A percentile compares a stretch with the other conserved stretches of the same genome.
Conservation (phyloP, 2,797 vertebrate species). For the Phoeniculus purpureus region DNA sequence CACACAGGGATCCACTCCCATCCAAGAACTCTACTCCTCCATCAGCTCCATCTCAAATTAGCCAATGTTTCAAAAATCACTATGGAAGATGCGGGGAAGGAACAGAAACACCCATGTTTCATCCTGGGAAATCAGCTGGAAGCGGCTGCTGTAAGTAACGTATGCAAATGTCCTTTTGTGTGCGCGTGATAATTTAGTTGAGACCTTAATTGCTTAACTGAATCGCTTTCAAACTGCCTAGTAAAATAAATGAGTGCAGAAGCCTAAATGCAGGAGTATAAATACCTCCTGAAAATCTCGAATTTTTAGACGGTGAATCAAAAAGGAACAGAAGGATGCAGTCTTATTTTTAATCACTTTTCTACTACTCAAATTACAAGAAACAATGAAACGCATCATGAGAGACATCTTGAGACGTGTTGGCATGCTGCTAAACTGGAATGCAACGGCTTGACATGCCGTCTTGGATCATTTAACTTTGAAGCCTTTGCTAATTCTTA, state of each 20-base stretch:
- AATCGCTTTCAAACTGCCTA: slow-evolving; percentile 28
- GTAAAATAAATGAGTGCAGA: slow-evolving; percentile 36
- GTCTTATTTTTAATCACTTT: slow-evolving; percentile 41
- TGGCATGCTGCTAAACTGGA: slow-evolving; percentile 40
- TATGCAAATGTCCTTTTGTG: slow-evolving; percentile 13
- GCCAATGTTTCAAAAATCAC: not conserved
- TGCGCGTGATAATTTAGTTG: slow-evolving; percentile 22
- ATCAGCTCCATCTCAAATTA: not conserved
- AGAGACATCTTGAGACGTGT: slow-evolving; percentile 42
- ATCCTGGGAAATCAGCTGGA: not conserved
- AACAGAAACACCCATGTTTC: not conserved
- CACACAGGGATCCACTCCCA: not conserved
- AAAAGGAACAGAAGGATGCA: slow-evolving; percentile 20
- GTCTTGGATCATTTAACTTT: slow-evolving; percentile 17
- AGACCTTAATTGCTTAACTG: slow-evolving; percentile 45
- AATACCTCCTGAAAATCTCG: slow-evolving; percentile 49
- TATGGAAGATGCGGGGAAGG: not conserved
- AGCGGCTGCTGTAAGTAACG: slow-evolving; percentile 12
- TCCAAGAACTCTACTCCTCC: not conserved
- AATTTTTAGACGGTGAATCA: slow-evolving; percentile 36
- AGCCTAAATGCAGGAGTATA: not conserved
- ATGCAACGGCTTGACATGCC: slow-evolving; percentile 29
- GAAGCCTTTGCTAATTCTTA: slow-evolving; percentile 40
- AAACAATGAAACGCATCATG: slow-evolving; percentile 39
- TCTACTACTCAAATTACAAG: slow-evolving; percentile 8